Base-by-base conservation (phyloP, 2,888 invertebrate species). In the Steinernema hermaphroditum region DNA sequence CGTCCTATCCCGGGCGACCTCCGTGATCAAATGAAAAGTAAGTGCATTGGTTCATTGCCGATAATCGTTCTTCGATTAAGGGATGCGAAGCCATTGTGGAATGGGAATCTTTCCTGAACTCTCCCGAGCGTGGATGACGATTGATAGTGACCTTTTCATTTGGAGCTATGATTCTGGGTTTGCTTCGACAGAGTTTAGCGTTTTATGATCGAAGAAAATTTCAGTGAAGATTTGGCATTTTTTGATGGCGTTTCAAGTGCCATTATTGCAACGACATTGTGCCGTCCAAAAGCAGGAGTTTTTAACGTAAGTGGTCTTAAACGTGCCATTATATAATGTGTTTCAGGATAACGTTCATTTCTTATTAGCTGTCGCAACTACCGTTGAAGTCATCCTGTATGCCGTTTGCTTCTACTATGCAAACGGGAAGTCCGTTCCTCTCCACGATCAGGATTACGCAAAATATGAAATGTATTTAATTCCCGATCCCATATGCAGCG, bases 41-140 rank as follows among this genome's bases (percentile, higher is more conserved):
- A 72, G 79, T 72, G 46, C 22, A 68, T 16, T 72, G 0, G 22
- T n/a, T 29, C 12, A 12, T 54, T 34, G 6, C 4, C 14, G 14
- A n/a, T 24, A 14, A 19, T 37, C 8, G 43, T 0, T 12, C 34
- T 43, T 37, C 16, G 19, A 43, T 78, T 82, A 87, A 94, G 94
- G 94, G 89, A 93, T 96, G 90, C 94, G 95, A 88, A 94, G 93
- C 81, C 93, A 94, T 86, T 96, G 94, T 87, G 91, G 93, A 89
- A 96, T 97, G 94, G 98, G 98, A 1, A 89, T 98, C 9, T 96
- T 98, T 89, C 93, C 96, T 73, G 95, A 94, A 88, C 95, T 98
- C 80, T 92, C 92, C 72, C 90, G 97, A 86, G 96, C 96, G 0
- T 98, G 96, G 96, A 89, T 98, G 72, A 94, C 95, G 4, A 94